phyloP scores from a whole-genome alignment of 1,140 invertebrate genomes.

The Heliconius hermathena region DNA sequence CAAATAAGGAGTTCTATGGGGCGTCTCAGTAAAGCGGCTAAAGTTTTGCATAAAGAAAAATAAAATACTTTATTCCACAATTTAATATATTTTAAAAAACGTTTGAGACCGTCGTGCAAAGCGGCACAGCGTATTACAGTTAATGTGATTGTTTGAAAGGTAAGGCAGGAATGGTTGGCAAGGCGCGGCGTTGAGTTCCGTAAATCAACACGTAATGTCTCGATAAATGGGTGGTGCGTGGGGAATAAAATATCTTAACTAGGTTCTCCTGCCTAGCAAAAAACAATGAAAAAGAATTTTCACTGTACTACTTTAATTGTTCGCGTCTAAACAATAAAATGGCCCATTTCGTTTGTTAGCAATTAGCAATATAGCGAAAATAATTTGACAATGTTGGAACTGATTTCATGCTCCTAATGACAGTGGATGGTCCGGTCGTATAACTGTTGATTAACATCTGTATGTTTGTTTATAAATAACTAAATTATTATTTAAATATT shows the following conservation, averaged over 20 bases:
- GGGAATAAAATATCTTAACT: no score
- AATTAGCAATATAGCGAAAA: slow-evolving; percentile 1
- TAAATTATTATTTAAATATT: no score
- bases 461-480: background rate
- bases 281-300: background rate
- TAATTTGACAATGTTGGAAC: background rate
- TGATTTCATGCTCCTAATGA: slow-evolving; percentile 1
- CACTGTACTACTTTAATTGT: background rate
- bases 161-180: no score
- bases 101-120: no score
- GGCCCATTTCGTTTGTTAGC: background rate
- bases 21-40: background rate
- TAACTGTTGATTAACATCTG: background rate
- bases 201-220: no score
- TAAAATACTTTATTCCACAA: background rate
- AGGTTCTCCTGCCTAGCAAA: background rate
- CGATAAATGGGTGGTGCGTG: no score
- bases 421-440: background rate
- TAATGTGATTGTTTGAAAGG: no score
- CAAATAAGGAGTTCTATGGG: slow-evolving; percentile 59
- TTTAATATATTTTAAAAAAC: no score
- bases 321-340: background rate
- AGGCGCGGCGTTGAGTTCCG: no score
- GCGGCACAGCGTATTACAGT: no score
- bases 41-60: background rate